A percentile compares a stretch with the other conserved stretches of the same genome.
phyloP scores from a whole-genome alignment of 92 coral and sea anemone genomes.

The Epizoanthus ramosus region DNA sequence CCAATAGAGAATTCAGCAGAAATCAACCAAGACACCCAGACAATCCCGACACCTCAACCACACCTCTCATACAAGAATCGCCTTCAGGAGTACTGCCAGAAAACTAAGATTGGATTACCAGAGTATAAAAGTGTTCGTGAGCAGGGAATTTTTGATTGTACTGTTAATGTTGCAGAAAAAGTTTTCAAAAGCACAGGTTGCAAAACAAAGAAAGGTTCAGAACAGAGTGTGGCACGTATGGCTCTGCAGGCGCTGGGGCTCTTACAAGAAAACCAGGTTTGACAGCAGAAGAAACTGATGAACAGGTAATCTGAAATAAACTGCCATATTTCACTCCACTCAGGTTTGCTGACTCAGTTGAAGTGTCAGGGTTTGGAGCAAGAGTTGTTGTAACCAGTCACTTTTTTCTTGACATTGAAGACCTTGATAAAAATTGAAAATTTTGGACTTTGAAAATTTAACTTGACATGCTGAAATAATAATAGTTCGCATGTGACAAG shows the following conservation, averaged over 20 bases:
- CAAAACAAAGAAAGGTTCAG: constrained; percentile 92
- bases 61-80: constrained; percentile 83
- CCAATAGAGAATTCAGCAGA: constrained; percentile 1
- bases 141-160: constrained; percentile 68
- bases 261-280: constrained; percentile 34
- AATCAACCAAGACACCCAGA: not conserved
- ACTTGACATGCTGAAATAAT: no score
- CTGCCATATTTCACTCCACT: no score
- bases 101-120: constrained; percentile 70
- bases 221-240: constrained; percentile 90
- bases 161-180: constrained; percentile 70
- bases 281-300: not conserved
- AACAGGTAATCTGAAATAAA: no score
- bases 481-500: no score
- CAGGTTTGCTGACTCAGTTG: no score
- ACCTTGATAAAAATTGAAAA: no score
- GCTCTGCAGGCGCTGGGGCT: constrained; percentile 84
- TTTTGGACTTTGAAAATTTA: no score
- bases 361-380: no score
- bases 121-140: constrained; percentile 63
- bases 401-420: no score
- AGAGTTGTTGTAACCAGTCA: no score
- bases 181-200: constrained; percentile 74
- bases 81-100: constrained; percentile 92
- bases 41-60: constrained; percentile 10